Conservation (phyloP, 2,888 invertebrate genomes). For the Melanargia galathea region DNA sequence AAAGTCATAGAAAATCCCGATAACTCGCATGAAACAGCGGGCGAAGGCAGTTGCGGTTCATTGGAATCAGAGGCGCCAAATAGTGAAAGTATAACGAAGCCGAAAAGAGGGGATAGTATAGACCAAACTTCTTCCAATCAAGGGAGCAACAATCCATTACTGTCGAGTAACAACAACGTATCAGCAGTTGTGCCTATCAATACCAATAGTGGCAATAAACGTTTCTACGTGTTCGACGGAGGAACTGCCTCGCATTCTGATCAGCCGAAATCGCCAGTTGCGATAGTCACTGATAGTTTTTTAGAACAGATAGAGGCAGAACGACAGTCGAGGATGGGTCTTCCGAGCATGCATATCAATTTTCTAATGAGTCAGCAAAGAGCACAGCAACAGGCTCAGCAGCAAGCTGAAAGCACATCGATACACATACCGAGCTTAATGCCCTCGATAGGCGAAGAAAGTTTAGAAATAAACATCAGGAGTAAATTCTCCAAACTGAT, state of each 20-base stretch:
- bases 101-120: slow-evolving; percentile 68
- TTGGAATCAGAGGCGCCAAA: slow-evolving; percentile 73
- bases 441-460: slow-evolving; percentile 81
- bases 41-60: slow-evolving; percentile 77
- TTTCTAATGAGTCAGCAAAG: slow-evolving; percentile 71
- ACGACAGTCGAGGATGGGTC: slow-evolving; percentile 72
- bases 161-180: slow-evolving; percentile 74
- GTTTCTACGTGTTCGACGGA: slow-evolving; percentile 76
- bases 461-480: slow-evolving; percentile 78
- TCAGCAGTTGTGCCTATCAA: slow-evolving; percentile 74
- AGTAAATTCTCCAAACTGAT: slow-evolving; percentile 81
- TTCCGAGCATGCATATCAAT: slow-evolving; percentile 79
- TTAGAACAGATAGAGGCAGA: slow-evolving; percentile 77
- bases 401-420: slow-evolving; percentile 60
- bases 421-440: slow-evolving; percentile 71
- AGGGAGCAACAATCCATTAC: slow-evolving; percentile 76
- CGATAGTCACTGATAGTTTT: slow-evolving; percentile 75
- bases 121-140: slow-evolving; percentile 79
- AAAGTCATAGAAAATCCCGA: slow-evolving; percentile 66
- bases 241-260: slow-evolving; percentile 66
- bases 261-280: slow-evolving; percentile 74
- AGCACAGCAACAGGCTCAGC: slow-evolving; percentile 62
- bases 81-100: slow-evolving; percentile 64
- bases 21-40: slow-evolving; percentile 67
- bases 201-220: slow-evolving; percentile 68